phyloP scores from a whole-genome alignment of 2,113 vertebrate species.

The Notechis scutatus region DNA sequence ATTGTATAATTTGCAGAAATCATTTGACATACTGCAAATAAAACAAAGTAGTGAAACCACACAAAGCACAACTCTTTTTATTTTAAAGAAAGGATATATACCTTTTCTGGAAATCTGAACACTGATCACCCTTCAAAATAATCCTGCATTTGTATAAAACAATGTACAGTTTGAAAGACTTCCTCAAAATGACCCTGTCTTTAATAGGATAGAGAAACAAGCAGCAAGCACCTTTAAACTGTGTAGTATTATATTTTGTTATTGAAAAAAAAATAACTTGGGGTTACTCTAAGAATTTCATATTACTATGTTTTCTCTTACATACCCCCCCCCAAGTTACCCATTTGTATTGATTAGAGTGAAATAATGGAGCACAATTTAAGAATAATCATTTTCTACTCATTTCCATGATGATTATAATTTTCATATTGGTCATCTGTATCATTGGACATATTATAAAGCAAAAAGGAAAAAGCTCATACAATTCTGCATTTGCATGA shows the following conservation, averaged over 20 bases:
- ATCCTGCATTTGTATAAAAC: slow-evolving; percentile 28
- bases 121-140: slow-evolving; percentile 46
- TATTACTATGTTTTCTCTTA: not conserved
- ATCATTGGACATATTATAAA: not conserved
- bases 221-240: not conserved
- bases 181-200: not conserved
- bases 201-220: slow-evolving; percentile 7
- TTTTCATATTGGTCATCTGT: not conserved
- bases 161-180: slow-evolving; percentile 3
- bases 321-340: not conserved
- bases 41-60: slow-evolving; percentile 3
- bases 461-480: not conserved
- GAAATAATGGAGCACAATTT: not conserved
- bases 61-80: slow-evolving; percentile 37
- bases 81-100: slow-evolving; percentile 36
- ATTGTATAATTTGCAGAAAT: slow-evolving; percentile 31
- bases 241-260: not conserved
- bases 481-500: not conserved
- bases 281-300: not conserved
- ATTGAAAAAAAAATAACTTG: not conserved
- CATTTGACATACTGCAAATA: slow-evolving; percentile 31
- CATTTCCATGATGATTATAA: not conserved
- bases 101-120: slow-evolving; percentile 45
- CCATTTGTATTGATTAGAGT: not conserved
- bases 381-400: not conserved